phyloP scores from a whole-genome alignment of 1,140 invertebrate genomes.

The Cotesia vestalis region DNA sequence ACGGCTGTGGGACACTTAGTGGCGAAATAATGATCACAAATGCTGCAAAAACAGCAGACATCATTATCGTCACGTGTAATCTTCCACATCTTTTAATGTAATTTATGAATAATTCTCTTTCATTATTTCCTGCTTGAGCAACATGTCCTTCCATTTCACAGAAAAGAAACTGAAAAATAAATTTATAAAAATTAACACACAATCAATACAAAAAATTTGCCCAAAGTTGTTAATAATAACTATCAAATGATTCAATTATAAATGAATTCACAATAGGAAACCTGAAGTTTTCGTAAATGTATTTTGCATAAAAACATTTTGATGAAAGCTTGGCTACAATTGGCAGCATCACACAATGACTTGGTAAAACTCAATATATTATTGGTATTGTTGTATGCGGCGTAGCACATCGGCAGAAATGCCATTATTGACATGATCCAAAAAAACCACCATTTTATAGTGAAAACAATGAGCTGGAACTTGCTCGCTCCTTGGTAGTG shows the following conservation, averaged over 20 bases:
- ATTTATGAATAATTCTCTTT: not conserved
- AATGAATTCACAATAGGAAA: not conserved
- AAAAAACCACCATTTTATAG: slow-evolving; percentile 9
- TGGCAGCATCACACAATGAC: not conserved
- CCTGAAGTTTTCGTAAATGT: not conserved
- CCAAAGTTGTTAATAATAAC: not conserved
- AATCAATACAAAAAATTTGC: not conserved
- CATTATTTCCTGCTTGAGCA: not conserved
- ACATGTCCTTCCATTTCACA: slow-evolving; percentile 14
- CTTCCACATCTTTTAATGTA: not conserved
- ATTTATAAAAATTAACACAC: not conserved
- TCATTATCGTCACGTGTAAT: slow-evolving; percentile 26
- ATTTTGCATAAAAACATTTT: slow-evolving; percentile 16
- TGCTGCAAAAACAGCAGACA: slow-evolving; percentile 36
- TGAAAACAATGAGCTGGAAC: not conserved
- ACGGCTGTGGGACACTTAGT: slow-evolving; percentile 36
- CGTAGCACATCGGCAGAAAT: not conserved
- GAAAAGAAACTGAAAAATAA: slow-evolving; percentile 12
- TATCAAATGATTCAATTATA: not conserved
- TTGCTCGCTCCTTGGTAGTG: not conserved
- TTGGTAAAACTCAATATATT: slow-evolving; percentile 4
- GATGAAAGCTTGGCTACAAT: not conserved
- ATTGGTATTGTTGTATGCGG: not conserved
- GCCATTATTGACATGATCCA: not conserved
- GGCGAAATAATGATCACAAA: slow-evolving; percentile 41